Base-by-base conservation (phyloP, 2,797 vertebrate species). In the Cryptoblepharus egeriae region DNA sequence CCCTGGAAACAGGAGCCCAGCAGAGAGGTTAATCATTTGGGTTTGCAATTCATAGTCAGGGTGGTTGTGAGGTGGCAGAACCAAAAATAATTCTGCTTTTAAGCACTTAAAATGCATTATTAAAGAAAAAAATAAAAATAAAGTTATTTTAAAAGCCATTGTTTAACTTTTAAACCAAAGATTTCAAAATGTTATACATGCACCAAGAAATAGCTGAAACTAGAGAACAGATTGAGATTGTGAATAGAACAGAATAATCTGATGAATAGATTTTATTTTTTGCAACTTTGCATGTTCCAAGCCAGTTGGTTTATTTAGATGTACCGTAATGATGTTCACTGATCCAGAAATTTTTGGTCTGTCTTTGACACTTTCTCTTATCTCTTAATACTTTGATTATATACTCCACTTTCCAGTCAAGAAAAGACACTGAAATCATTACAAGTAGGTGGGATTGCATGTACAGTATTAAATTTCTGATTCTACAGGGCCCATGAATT, bases 21-120 rank as follows among this genome's bases (percentile, higher is more conserved):
- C 0, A 0, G 91, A 88, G 85, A 95, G 93, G 93, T 95, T 95
- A 94, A 95, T 93, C 90, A 92, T 94, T 94, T 93, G 93, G 92
- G 94, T 94, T 95, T 95, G 91, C 87, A 93, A 94, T 93, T 94
- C 90, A 88, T 92, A 90, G 87, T 72, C 0, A 39, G 87, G 79
- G 77, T 77, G 65, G 28, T 58, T 26, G 64, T 75, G 42, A 11
- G 60, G 75, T 73, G 76, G 70, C 12, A 79, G 77, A 92, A 91
- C 35, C 81, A 90, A 91, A 94, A 93, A 92, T 90, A 92, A 91
- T 92, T 91, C 83, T 85, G 67, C 67, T 61, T 82, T 77, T 61
- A 77, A 37, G 67, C 42, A 70, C 57, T 20, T 69, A 68, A 69
- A 82, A 68, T 68, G 55, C 15, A 82, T 77, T 69, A 13, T 57